Evolutionary conservation across 1,140 invertebrate species (phyloP), one percentile per base, ranked within the genome.

Genomic region (Drosophila mayri): DNA sequence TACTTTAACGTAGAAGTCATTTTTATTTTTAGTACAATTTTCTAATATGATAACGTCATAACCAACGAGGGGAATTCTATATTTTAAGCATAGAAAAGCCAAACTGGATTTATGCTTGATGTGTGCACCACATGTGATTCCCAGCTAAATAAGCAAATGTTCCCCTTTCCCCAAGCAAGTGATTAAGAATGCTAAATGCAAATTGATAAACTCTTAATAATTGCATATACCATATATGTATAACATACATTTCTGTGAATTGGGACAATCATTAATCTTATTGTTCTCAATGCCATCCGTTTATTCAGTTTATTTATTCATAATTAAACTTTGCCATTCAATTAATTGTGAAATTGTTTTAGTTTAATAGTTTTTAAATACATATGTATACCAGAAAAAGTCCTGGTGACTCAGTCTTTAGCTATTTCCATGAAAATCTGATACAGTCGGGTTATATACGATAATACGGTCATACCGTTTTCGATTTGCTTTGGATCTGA

Each of bases 161-260:
- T n/a, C 20, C 8, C 32, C 22, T 10, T 41, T 14, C 3, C 11
- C 16, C 44, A 30, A 49, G 28, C 4, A 14, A 16, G 9, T 18
- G 16, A 67, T 52, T 52, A 43, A 20, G 16, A 67, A 32, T 47
- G 41, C 4, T 46, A 49, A 37, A 25, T 47, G 50, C 41, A 57
- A 58, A 70, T 28, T 47, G 1, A 28, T 9, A 16, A 10, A 32
- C 59, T 43, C 18, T 59, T 7, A 58, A 59, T 64, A 64, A 64
- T 18, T 37, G 60, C 61, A 40, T 12, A 30, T 30, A 30, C 7
- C 16, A 30, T 30, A 30, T 30, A 6, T 28, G 7, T 63, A 32
- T 55, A 32, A n/a, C 70, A 47, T 47, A 46, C 12, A 41, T 76
- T 75, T 75, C 30, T 12, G 28, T 41, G 28, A 75, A 75, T 30